These are phyloP conservation scores for mouse (Mus musculus) DNA, from an alignment of 2,113 vertebrate genomes.

Conservation along the genomic window GRCm39 chr2:179373501-179374000, in stretches of 20 bases:
- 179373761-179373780: neutral
- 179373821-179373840: neutral
- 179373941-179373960: neutral
- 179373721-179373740: neutral
- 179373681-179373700: neutral
- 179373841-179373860: fast-evolving
- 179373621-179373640: no score
- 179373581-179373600: neutral
- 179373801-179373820: neutral
- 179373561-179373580: neutral
- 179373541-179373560: neutral
- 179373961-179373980: neutral
- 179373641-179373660: neutral
- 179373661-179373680: neutral
- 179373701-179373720: neutral
- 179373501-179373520: neutral
- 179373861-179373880: neutral
- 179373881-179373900: neutral
- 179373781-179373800: neutral
- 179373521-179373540: neutral
- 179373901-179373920: fast-evolving
- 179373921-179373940: no score
- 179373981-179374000: neutral
- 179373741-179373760: neutral
- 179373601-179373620: neutral